These are phyloP conservation scores for Apodemia zela DNA, from an alignment of 2,888 invertebrate species.

Conservation along the genomic window DNA sequence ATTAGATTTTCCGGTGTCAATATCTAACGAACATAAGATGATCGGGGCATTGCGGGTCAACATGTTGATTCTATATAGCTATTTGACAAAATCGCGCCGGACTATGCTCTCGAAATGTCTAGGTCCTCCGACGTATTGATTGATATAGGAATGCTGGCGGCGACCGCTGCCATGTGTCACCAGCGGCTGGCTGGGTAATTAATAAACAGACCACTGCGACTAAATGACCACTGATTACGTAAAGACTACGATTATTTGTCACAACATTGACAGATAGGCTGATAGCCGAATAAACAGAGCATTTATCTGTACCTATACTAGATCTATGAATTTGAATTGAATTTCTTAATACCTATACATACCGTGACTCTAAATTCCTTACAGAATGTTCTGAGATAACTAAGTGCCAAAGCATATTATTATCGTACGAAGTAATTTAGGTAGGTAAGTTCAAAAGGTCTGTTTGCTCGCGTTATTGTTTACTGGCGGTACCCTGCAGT, in stretches of 20 bases:
- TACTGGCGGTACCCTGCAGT: no score
- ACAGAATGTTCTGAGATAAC: no score
- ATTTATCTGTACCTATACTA: neutral
- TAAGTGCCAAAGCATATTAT: no score
- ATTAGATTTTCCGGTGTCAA: no score
- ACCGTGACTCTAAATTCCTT: no score
- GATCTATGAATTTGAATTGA: neutral
- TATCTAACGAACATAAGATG: no score
- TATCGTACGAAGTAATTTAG: no score
- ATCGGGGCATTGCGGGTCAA: no score
- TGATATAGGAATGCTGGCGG: conserved; percentile 13
- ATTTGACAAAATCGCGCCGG: neutral
- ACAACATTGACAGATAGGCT: neutral
- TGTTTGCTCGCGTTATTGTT: no score
- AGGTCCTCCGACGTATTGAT: conserved; percentile 15
- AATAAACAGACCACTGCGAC: neutral
- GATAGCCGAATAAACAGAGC: neutral
- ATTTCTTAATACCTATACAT: no score
- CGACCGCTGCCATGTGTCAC: neutral
- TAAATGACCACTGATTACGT: neutral
- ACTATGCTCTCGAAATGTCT: neutral
- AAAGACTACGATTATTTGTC: neutral
- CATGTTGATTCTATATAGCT: neutral
- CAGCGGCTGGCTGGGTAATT: neutral
- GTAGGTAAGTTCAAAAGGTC: no score